A percentile compares a stretch with the other conserved stretches of the same genome.
phyloP scores from a whole-genome alignment of 2,113 vertebrate genomes.

The Puntigrus tetrazona region DNA sequence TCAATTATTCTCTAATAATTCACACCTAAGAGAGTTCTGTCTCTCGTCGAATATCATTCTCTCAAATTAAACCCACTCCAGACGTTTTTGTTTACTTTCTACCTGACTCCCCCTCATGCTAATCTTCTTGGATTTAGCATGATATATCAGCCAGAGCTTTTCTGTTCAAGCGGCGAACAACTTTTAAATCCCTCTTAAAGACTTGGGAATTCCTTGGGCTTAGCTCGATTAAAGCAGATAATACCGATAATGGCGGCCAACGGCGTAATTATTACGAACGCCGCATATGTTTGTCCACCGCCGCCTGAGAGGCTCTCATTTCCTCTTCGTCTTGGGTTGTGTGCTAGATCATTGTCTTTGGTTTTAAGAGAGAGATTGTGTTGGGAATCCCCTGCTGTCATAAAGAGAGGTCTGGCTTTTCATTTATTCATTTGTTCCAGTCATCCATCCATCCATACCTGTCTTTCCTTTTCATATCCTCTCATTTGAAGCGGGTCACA shows the following conservation, averaged over 20 bases:
- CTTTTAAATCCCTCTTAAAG: slow-evolving; percentile 54
- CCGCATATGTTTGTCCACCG: slow-evolving; percentile 50
- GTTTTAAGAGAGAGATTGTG: slow-evolving; percentile 56
- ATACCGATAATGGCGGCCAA: slow-evolving; percentile 47
- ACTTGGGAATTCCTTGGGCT: slow-evolving; percentile 46
- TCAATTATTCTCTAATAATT: background rate
- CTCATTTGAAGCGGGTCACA: slow-evolving; percentile 66
- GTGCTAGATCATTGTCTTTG: slow-evolving; percentile 60
- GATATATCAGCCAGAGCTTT: slow-evolving; percentile 42
- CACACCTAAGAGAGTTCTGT: background rate
- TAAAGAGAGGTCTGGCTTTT: slow-evolving; percentile 58
- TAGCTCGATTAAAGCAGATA: slow-evolving; percentile 61
- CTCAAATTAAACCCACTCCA: background rate
- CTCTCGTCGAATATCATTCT: background rate
- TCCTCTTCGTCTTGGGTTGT: slow-evolving; percentile 35
- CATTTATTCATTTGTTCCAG: slow-evolving; percentile 41
- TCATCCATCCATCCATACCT: slow-evolving; percentile 39
- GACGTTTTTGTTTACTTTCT: slow-evolving; percentile 16
- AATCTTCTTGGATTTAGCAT: slow-evolving; percentile 33
- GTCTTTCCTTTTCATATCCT: slow-evolving; percentile 59
- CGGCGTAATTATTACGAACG: slow-evolving; percentile 31
- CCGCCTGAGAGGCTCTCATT: slow-evolving; percentile 36
- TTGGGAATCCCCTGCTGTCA: slow-evolving; percentile 54
- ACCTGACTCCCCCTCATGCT: slow-evolving; percentile 18
- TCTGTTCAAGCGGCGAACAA: slow-evolving; percentile 44